Percentiles rank a stretch among this genome's conserved stretches.
phyloP scores from a whole-genome alignment of 2,113 vertebrate genomes.

The Varanus komodoensis region DNA sequence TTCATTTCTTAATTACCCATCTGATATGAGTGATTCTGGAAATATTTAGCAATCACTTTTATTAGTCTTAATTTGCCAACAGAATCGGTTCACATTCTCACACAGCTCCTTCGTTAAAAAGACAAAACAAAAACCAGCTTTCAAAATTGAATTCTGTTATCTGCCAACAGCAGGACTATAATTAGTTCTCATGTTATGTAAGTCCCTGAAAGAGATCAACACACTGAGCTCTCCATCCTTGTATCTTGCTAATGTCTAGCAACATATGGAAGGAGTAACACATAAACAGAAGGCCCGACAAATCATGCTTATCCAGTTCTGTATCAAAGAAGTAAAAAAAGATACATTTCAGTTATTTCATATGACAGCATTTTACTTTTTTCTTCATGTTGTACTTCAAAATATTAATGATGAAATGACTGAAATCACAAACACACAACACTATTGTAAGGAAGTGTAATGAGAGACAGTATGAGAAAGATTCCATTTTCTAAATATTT shows the following conservation, averaged over 20 bases:
- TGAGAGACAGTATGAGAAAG: slow-evolving; percentile 48
- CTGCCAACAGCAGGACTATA: background rate
- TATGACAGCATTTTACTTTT: slow-evolving; percentile 14
- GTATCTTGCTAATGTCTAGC: background rate
- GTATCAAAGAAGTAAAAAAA: slow-evolving; percentile 12
- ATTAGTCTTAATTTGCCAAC: background rate
- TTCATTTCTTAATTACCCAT: background rate
- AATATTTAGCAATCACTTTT: background rate
- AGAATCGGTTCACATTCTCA: background rate
- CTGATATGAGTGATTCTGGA: too few species aligned
- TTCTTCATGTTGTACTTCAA: background rate
- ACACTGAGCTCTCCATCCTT: slow-evolving; percentile 20
- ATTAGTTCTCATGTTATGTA: background rate
- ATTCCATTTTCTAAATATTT: background rate
- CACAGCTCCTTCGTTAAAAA: background rate
- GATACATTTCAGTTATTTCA: slow-evolving; percentile 32
- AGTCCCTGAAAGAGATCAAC: background rate
- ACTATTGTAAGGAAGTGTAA: slow-evolving; percentile 26
- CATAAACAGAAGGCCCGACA: slow-evolving; percentile 11
- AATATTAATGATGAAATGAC: slow-evolving; percentile 60
- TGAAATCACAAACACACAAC: slow-evolving; percentile 59
- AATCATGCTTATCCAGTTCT: slow-evolving; percentile 26
- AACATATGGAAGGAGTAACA: slow-evolving; percentile 1
- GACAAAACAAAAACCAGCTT: background rate
- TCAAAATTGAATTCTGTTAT: background rate